Evolutionary conservation across 2,888 invertebrate genomes (phyloP).

Genomic region (Uropetala carovei): DNA sequence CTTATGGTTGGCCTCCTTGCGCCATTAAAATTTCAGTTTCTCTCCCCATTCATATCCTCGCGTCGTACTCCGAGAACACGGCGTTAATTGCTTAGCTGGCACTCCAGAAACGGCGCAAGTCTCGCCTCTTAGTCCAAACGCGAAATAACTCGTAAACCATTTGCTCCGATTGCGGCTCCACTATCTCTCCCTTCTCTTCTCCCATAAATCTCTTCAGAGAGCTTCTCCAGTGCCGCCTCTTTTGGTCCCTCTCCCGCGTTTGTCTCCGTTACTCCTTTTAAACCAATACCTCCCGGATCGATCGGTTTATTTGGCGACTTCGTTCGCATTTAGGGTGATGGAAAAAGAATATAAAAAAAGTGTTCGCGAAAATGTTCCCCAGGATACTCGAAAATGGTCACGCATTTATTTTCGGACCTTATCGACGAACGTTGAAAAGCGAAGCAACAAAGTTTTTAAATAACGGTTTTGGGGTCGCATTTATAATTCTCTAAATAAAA

Average conservation of each 20-base stretch:
- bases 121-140: neutral
- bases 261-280: neutral
- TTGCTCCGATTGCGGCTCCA: no score
- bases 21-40: neutral
- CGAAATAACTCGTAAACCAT: neutral
- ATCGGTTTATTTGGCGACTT: neutral
- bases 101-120: neutral
- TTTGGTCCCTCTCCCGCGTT: neutral
- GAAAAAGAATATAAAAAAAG: no score
- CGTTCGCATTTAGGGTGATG: no score
- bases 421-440: no score
- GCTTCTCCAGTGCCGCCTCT: neutral
- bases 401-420: no score
- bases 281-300: neutral
- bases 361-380: no score
- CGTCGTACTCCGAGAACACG: neutral
- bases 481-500: no score
- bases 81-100: neutral
- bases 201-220: no score
- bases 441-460: no score
- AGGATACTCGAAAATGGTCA: no score
- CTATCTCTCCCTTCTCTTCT: no score
- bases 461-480: no score
- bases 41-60: neutral
- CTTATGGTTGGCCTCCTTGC: neutral